Percentiles rank a stretch among this genome's conserved stretches.
These are phyloP conservation scores for Labeo calbasu DNA, from an alignment of 2,797 vertebrate genomes.

Conservation along the genomic window DNA sequence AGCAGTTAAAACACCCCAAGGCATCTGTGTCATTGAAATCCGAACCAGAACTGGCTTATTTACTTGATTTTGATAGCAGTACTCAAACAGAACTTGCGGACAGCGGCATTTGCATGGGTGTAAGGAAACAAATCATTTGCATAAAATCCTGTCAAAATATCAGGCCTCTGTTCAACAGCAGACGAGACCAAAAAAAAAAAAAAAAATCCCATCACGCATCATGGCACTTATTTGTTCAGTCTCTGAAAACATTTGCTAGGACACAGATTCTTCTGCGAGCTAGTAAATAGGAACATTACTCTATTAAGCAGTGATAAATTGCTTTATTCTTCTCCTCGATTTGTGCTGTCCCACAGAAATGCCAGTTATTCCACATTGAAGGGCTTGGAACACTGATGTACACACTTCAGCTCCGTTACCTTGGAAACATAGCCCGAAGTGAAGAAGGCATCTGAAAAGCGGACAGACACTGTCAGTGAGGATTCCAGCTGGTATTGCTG, in stretches of 20 bases:
- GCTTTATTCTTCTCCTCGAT: constrained; percentile 35
- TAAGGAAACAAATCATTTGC: constrained; percentile 8
- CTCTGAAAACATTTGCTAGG: constrained; percentile 39
- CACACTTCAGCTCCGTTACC: constrained; percentile 53
- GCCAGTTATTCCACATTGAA: constrained; percentile 28
- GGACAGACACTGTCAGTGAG: constrained; percentile 25
- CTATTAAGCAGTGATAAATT: constrained; percentile 45
- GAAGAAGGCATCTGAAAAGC: constrained; percentile 27
- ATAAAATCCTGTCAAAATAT: constrained; percentile 28
- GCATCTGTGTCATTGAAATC: background rate
- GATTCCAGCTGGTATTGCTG: constrained; percentile 41
- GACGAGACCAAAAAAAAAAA: background rate
- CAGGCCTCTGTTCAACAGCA: constrained; percentile 10
- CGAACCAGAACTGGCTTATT: background rate
- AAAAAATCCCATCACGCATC: constrained; percentile 26
- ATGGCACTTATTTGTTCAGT: constrained; percentile 37
- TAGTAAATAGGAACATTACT: constrained; percentile 33
- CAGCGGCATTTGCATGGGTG: background rate
- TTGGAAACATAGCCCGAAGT: constrained; percentile 53
- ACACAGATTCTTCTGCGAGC: constrained; percentile 28
- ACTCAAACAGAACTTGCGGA: background rate
- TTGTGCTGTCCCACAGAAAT: constrained; percentile 31
- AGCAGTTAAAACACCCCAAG: background rate
- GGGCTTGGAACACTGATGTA: constrained; percentile 38
- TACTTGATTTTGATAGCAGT: background rate